Evolutionary conservation across 2,888 invertebrate species (phyloP), one percentile per base, ranked within the genome.

Genomic region (Ypsolopha sequella): DNA sequence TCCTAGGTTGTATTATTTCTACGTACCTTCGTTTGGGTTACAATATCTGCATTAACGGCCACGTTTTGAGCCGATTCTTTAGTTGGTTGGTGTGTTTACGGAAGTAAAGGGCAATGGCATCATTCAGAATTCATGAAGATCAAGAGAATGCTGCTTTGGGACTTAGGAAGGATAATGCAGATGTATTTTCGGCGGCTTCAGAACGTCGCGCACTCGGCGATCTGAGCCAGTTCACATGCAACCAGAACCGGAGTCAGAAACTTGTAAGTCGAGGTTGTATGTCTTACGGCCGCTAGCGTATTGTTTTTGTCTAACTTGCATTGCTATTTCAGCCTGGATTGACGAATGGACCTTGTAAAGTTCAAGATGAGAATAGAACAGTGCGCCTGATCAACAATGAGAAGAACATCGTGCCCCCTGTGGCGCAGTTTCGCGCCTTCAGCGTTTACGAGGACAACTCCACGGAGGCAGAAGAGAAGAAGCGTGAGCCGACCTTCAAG

Each of bases 41-140:
- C 65, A 66, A 61, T 59, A 59, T 61, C 58, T 67, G 60, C 61
- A 60, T 61, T 65, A 58, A 63, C 62, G 64, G 63, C 59, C 63
- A 62, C 65, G 62, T 60, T 61, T 52, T 56, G 58, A 58, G 55
- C 59, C 61, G 61, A 65, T 67, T 64, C 68, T 59, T 53, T 70
- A 58, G 64, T 67, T 58, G 65, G 64, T 70, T 66, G 8, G 48
- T 11, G 62, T 80, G 76, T 81, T 76, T 78, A 78, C 79, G 75
- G 74, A 77, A 72, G 63, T 64, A 72, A 65, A 64, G 64, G 60
- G 70, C 73, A 78, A 93, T 93, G 93, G 92, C 93, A 77, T 88
- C 90, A 62, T 91, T 93, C 76, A 89, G 91, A 79, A 91, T 93
- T 68, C 91, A 91, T 77, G 91, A 92, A 76, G 93, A 94, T 79